These are phyloP conservation scores for Coptodon bakossiorum DNA, from an alignment of 2,113 vertebrate genomes.

Conservation along the genomic window DNA sequence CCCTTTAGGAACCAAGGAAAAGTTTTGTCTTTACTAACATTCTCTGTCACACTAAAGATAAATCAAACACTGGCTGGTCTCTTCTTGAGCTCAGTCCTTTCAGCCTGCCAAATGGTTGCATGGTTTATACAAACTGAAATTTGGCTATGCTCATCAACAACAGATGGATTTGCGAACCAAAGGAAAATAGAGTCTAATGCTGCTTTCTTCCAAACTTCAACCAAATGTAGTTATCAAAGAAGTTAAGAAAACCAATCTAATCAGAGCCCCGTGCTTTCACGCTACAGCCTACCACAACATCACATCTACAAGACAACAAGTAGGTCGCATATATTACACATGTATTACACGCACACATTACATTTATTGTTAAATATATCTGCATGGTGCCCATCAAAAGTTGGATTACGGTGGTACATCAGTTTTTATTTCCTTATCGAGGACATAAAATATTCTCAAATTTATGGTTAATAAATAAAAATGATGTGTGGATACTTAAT, in stretches of 20 bases:
- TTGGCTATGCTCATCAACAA: background rate
- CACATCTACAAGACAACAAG: background rate
- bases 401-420: background rate
- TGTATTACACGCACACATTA: accelerated
- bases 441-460: background rate
- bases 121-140: background rate
- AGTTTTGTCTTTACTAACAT: background rate
- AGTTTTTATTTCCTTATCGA: background rate
- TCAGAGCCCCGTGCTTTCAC: background rate
- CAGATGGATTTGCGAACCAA: background rate
- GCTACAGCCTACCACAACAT: background rate
- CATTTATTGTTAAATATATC: background rate
- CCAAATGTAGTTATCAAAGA: background rate
- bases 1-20: background rate
- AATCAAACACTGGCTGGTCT: background rate
- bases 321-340: background rate
- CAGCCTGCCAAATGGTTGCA: background rate
- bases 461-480: background rate
- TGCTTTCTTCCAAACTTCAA: background rate
- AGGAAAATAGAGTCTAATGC: background rate
- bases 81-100: background rate
- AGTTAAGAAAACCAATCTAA: background rate
- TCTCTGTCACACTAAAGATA: background rate
- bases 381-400: background rate
- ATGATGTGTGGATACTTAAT: accelerated